Conservation (phyloP, 2,113 vertebrate genomes). For the Leptodactylus fuscus region DNA sequence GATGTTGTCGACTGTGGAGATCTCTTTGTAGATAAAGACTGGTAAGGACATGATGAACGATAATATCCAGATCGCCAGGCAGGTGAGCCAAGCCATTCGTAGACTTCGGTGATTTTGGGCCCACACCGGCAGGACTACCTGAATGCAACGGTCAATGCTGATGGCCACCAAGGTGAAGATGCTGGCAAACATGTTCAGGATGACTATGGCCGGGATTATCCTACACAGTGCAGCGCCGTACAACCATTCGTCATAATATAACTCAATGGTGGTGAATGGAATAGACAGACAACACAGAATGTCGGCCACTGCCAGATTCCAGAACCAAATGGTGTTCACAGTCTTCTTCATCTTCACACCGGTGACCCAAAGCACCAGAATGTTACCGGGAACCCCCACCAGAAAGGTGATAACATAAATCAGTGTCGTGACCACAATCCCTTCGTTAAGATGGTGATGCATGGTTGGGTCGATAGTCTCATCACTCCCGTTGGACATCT, state of each 20-base stretch:
- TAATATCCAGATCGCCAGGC: constrained; percentile 72
- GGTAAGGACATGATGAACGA: constrained; percentile 75
- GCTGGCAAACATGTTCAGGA: constrained; percentile 85
- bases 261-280: constrained; percentile 73
- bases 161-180: constrained; percentile 77
- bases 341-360: constrained; percentile 79
- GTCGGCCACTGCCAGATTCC: constrained; percentile 81
- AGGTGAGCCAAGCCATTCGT: constrained; percentile 51
- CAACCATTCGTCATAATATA: constrained; percentile 73
- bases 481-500: constrained; percentile 14
- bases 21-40: constrained; percentile 71
- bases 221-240: constrained; percentile 79
- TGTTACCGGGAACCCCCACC: constrained; percentile 77
- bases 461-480: background rate
- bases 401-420: constrained; percentile 71
- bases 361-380: constrained; percentile 80
- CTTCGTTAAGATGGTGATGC: background rate
- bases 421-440: constrained; percentile 63
- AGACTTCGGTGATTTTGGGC: constrained; percentile 79
- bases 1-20: fast-evolving
- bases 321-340: constrained; percentile 79
- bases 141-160: constrained; percentile 78
- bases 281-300: constrained; percentile 79
- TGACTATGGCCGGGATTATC: constrained; percentile 72
- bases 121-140: constrained; percentile 80